Percentiles rank a stretch among this genome's conserved stretches.
These are phyloP conservation scores for Drosophila guanche DNA, from an alignment of 1,140 invertebrate species.

Conservation along the genomic window DNA sequence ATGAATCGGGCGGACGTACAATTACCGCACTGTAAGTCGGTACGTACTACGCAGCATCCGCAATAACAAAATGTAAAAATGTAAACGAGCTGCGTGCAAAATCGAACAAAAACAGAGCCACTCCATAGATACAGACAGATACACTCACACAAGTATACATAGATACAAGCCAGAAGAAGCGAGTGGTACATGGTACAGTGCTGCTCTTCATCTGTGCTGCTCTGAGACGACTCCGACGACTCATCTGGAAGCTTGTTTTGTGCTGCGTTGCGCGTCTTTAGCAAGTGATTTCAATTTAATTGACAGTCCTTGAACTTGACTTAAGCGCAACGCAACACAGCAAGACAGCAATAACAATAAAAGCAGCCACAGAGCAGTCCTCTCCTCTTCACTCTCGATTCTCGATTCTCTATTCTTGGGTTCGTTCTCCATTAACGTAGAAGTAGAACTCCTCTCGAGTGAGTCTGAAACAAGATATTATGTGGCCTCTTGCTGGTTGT, in stretches of 20 bases:
- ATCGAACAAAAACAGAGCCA: slow-evolving; percentile 26
- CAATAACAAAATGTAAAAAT: slow-evolving; percentile 36
- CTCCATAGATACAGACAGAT: slow-evolving; percentile 24
- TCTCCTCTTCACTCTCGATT: slow-evolving; percentile 29
- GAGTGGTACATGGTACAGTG: slow-evolving; percentile 4
- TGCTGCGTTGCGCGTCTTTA: slow-evolving; percentile 64
- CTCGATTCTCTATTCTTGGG: slow-evolving; percentile 3
- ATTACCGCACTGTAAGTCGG: slow-evolving; percentile 60
- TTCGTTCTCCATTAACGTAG: no score
- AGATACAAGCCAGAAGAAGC: slow-evolving; percentile 48
- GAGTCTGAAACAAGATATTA: no score
- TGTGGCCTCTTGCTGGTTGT: no score
- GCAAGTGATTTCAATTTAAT: slow-evolving; percentile 83
- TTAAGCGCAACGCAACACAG: slow-evolving; percentile 65
- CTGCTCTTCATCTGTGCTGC: neutral
- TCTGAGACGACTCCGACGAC: neutral
- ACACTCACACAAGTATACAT: slow-evolving; percentile 10
- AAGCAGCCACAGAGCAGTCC: slow-evolving; percentile 23
- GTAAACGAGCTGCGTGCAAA: slow-evolving; percentile 58
- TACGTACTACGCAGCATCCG: slow-evolving; percentile 67
- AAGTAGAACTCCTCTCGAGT: no score
- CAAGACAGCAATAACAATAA: slow-evolving; percentile 37
- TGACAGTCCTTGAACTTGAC: slow-evolving; percentile 83
- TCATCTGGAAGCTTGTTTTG: slow-evolving; percentile 68
- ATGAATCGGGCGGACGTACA: slow-evolving; percentile 23